Conservation (phyloP, 2,113 vertebrate genomes). For the Silurus asotus region DNA sequence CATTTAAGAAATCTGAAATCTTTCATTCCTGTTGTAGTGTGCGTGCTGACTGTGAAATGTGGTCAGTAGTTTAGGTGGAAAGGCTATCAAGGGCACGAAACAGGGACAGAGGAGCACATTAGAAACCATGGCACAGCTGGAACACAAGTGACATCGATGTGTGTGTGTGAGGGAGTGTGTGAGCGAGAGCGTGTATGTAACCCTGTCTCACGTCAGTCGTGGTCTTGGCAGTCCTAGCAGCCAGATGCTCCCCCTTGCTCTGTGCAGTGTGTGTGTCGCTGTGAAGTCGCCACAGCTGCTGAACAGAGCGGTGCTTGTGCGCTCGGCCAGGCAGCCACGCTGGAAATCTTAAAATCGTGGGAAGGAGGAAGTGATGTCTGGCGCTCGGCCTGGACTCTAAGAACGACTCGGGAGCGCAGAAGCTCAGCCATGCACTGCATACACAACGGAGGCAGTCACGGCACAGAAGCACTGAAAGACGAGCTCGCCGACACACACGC, state of each 20-base stretch:
- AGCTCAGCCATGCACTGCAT: constrained; percentile 12
- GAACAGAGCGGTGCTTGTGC: constrained; percentile 56
- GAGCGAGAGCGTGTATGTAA: constrained; percentile 24
- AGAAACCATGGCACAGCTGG: constrained; percentile 43
- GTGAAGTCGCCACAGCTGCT: constrained; percentile 53
- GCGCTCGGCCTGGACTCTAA: constrained; percentile 45
- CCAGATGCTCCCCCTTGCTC: constrained; percentile 51
- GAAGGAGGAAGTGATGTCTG: constrained; percentile 57
- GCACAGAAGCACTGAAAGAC: constrained; percentile 35
- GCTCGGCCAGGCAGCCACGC: constrained; percentile 36
- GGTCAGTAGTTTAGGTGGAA: neutral
- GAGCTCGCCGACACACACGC: constrained; percentile 15
- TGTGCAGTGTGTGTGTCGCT: constrained; percentile 42
- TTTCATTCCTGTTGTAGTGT: neutral
- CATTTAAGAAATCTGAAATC: neutral
- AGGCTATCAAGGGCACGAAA: constrained; percentile 14
- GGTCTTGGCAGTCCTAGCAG: constrained; percentile 46
- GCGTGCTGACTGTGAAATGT: neutral
- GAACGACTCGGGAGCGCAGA: constrained; percentile 27
- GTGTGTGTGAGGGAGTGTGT: neutral
- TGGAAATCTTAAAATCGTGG: constrained; percentile 59
- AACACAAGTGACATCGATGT: constrained; percentile 27
- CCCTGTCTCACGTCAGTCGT: constrained; percentile 37
- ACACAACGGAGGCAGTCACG: constrained; percentile 51
- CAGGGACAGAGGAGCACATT: neutral